phyloP scores from a whole-genome alignment of 2,797 vertebrate species.

The Petrocephalus schoutedeni region DNA sequence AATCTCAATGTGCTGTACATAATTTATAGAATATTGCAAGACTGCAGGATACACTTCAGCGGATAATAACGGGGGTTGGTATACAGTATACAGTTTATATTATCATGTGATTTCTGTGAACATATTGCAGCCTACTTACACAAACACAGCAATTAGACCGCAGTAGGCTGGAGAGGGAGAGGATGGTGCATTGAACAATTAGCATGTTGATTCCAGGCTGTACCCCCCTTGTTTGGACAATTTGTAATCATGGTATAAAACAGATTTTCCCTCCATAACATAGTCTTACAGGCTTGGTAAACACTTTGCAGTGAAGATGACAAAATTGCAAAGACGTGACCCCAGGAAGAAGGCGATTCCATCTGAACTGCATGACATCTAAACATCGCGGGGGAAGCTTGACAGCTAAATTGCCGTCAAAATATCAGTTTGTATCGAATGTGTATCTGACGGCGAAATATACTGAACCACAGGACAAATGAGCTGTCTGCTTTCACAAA shows the following conservation, averaged over 20 bases:
- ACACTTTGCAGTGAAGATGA: neutral
- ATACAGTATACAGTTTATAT: neutral
- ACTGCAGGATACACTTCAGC: neutral
- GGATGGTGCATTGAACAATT: neutral
- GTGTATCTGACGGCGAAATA: neutral
- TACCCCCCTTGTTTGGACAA: neutral
- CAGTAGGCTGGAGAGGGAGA: neutral
- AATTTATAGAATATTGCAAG: neutral
- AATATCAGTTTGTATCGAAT: neutral
- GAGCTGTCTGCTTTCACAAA: neutral
- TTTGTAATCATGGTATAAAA: neutral
- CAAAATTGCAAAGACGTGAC: neutral
- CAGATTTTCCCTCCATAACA: neutral
- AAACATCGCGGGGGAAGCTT: neutral
- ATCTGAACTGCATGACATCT: neutral
- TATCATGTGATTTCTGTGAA: constrained; percentile 10
- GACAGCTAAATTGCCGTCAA: constrained; percentile 3
- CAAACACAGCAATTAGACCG: neutral
- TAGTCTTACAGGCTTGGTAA: neutral
- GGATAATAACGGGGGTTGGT: neutral
- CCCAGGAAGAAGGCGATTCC: neutral
- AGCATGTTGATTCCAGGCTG: neutral
- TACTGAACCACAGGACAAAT: neutral
- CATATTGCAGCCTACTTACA: neutral
- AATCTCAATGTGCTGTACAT: neutral